These are phyloP conservation scores for Strigamia transsilvanica DNA, from an alignment of 2,888 invertebrate species.

Conservation along the genomic window DNA sequence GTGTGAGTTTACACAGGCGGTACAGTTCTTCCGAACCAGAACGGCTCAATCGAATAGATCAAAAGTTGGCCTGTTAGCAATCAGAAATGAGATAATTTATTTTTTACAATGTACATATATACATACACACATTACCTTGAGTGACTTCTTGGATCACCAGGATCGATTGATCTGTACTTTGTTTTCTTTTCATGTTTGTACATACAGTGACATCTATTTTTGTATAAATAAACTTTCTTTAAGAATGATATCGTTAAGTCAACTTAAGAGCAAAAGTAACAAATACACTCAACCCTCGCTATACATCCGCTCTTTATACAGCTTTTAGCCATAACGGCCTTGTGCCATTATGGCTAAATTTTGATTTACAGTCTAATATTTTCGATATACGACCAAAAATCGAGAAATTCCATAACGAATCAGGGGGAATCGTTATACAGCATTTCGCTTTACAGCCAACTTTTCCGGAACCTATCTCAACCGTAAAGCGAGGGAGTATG, in stretches of 20 bases:
- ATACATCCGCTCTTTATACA: no score
- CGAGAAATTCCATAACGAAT: no score
- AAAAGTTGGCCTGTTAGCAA: constrained; percentile 36
- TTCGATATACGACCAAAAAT: no score
- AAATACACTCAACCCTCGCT: no score
- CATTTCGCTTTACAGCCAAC: no score
- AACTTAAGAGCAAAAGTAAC: no score
- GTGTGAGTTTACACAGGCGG: constrained; percentile 54
- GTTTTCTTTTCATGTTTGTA: constrained; percentile 9
- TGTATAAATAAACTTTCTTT: not conserved
- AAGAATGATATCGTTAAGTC: not conserved
- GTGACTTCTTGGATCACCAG: not conserved
- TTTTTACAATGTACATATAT: not conserved
- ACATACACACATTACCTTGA: not conserved
- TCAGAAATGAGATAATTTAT: constrained; percentile 5
- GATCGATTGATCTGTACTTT: not conserved
- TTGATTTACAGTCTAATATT: no score
- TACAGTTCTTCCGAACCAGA: constrained; percentile 51
- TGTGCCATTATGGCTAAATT: no score
- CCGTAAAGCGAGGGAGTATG: no score
- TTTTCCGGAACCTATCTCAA: no score
- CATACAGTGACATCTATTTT: not conserved
- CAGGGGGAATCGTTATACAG: no score
- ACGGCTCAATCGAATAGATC: constrained; percentile 52
- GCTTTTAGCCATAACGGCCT: no score